Percentiles rank a stretch among this genome's conserved stretches.
phyloP scores from a whole-genome alignment of 2,113 vertebrate species.

The Nanorana parkeri region DNA sequence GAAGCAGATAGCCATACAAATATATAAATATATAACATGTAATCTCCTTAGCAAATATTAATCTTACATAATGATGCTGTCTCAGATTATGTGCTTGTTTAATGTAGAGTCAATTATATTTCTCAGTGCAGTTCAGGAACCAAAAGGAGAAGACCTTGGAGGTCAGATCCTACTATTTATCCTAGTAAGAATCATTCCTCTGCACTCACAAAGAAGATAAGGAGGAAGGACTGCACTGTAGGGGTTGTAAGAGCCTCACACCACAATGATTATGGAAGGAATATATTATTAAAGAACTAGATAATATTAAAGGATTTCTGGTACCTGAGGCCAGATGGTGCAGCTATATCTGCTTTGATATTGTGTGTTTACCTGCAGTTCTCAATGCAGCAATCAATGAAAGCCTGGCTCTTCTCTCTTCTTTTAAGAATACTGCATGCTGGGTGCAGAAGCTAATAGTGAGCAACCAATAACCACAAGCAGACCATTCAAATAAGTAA shows the following conservation, averaged over 20 bases:
- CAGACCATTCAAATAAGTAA: not conserved
- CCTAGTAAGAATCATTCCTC: not conserved
- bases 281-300: slow-evolving; percentile 1
- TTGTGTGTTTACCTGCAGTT: slow-evolving; percentile 9
- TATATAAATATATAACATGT: too few relatives aligned
- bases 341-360: slow-evolving; percentile 13
- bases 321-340: not conserved
- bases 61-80: too few relatives aligned
- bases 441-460: not conserved
- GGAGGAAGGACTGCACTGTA: not conserved
- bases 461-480: not conserved
- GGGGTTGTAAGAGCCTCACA: not conserved
- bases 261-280: not conserved
- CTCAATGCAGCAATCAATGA: slow-evolving; percentile 18
- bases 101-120: not conserved
- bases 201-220: not conserved
- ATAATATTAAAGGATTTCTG: slow-evolving; percentile 11
- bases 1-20: too few relatives aligned
- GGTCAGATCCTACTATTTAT: not conserved
- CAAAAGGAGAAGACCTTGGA: not conserved
- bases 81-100: too few relatives aligned
- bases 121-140: not conserved
- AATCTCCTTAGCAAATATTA: too few relatives aligned
- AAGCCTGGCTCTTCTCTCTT: not conserved
- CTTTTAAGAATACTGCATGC: not conserved